A percentile compares a stretch with the other conserved stretches of the same genome.
Conservation (phyloP, 1,140 invertebrate genomes). For the Rhopalosiphum maidis region DNA sequence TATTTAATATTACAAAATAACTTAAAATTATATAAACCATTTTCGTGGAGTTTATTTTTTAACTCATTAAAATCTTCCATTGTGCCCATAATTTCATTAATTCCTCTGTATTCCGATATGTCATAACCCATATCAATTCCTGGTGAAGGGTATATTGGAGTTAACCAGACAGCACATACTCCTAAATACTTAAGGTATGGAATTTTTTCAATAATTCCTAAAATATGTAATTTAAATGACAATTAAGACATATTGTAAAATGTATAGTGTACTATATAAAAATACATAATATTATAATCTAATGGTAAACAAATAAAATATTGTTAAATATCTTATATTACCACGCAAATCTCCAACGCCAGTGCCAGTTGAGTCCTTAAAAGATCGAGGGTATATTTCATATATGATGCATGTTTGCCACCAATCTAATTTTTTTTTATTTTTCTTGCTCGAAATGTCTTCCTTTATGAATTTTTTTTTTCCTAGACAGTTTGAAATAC, state of each 20-base stretch:
- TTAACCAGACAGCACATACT: constrained; percentile 69
- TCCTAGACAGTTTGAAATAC: too few species aligned
- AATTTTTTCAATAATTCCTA: constrained; percentile 62
- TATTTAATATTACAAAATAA: too few species aligned
- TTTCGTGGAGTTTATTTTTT: constrained; percentile 65
- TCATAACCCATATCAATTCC: constrained; percentile 74
- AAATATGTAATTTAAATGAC: constrained; percentile 34
- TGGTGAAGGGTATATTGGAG: constrained; percentile 73
- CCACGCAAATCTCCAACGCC: constrained; percentile 78
- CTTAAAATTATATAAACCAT: constrained; percentile 61
- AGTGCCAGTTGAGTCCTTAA: constrained; percentile 77
- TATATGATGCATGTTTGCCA: constrained; percentile 77
- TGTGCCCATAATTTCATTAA: constrained; percentile 70
- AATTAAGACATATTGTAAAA: too few species aligned
- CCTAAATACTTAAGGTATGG: constrained; percentile 63
- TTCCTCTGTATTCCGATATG: constrained; percentile 69
- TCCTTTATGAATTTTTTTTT: too few species aligned
- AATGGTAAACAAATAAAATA: too few species aligned
- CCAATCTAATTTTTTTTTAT: constrained; percentile 67
- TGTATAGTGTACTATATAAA: too few species aligned
- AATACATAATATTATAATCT: too few species aligned
- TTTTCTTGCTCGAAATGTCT: background rate
- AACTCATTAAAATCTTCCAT: constrained; percentile 71
- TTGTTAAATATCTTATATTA: constrained; percentile 56
- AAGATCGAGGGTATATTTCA: constrained; percentile 81